Evolutionary conservation across 2,888 invertebrate species (phyloP).

Genomic region (Punctoribates punctum): DNA sequence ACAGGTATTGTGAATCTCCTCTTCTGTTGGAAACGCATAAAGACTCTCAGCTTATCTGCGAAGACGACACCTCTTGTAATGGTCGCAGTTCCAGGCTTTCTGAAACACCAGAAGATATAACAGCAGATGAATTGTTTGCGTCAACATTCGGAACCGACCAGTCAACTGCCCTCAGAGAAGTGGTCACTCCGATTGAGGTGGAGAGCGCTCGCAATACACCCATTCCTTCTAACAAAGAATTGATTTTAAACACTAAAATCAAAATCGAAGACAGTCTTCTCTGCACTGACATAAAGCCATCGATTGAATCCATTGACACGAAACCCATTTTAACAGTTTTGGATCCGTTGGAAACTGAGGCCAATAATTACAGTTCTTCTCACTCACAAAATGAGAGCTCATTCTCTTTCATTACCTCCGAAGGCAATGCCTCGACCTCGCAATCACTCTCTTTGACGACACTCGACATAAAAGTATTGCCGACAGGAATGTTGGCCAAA

Average conservation of each 20-base stretch:
- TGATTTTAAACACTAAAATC: background rate
- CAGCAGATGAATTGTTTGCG: slow-evolving; percentile 39
- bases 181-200: slow-evolving; percentile 36
- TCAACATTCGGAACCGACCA: slow-evolving; percentile 37
- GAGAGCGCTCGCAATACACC: slow-evolving; percentile 39
- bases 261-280: slow-evolving; percentile 36
- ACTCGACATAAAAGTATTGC: slow-evolving; percentile 41
- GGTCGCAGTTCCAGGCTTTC: slow-evolving; percentile 40
- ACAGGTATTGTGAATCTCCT: slow-evolving; percentile 43
- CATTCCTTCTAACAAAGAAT: background rate
- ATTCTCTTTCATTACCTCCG: slow-evolving; percentile 5
- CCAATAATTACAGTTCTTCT: slow-evolving; percentile 20
- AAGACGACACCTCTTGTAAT: slow-evolving; percentile 41
- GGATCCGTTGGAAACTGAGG: slow-evolving; percentile 8
- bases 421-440: slow-evolving; percentile 9
- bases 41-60: slow-evolving; percentile 39
- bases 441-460: slow-evolving; percentile 23
- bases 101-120: slow-evolving; percentile 38
- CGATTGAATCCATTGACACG: slow-evolving; percentile 2
- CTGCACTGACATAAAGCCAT: slow-evolving; percentile 5
- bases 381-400: background rate
- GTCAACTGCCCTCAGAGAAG: slow-evolving; percentile 27
- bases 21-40: slow-evolving; percentile 39
- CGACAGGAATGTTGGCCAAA: slow-evolving; percentile 39
- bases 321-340: slow-evolving; percentile 23